These are phyloP conservation scores for Seriola quinqueradiata DNA, from an alignment of 2,113 vertebrate species.

Conservation along the genomic window DNA sequence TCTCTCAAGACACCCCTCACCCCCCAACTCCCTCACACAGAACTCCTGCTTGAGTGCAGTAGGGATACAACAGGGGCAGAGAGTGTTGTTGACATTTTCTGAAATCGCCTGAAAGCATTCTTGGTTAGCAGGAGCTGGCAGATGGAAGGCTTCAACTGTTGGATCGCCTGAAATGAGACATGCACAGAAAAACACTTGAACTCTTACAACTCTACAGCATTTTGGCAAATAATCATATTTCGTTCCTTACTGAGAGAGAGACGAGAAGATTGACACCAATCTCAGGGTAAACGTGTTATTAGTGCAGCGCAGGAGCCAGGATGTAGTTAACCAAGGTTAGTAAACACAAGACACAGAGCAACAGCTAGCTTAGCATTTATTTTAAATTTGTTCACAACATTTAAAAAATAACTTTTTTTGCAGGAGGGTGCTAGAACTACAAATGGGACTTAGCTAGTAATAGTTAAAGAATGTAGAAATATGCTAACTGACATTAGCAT, in stretches of 20 bases:
- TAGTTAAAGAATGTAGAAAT: no score
- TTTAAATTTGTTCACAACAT: no score
- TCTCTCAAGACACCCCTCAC: conserved; percentile 39
- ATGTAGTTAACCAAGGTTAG: not conserved
- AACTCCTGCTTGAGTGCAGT: conserved; percentile 45
- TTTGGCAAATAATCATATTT: not conserved
- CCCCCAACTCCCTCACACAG: conserved; percentile 9
- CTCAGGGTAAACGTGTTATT: not conserved
- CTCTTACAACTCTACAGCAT: not conserved
- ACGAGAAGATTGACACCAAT: not conserved
- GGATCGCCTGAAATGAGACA: conserved; percentile 1
- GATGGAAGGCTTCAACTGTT: conserved; percentile 18
- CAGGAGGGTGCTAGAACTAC: no score
- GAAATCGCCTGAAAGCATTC: conserved; percentile 69
- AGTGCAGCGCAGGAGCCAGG: not conserved
- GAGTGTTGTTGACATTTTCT: conserved; percentile 75
- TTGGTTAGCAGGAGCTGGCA: conserved; percentile 43
- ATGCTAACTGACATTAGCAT: no score
- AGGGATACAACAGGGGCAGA: conserved; percentile 30
- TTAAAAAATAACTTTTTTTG: no score
- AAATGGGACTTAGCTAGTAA: no score
- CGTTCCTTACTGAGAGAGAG: not conserved
- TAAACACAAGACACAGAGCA: not conserved
- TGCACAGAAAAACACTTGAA: not conserved
- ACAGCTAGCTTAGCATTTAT: no score